Base-by-base conservation (phyloP, 2,113 vertebrate species). In the Dascyllus trimaculatus region DNA sequence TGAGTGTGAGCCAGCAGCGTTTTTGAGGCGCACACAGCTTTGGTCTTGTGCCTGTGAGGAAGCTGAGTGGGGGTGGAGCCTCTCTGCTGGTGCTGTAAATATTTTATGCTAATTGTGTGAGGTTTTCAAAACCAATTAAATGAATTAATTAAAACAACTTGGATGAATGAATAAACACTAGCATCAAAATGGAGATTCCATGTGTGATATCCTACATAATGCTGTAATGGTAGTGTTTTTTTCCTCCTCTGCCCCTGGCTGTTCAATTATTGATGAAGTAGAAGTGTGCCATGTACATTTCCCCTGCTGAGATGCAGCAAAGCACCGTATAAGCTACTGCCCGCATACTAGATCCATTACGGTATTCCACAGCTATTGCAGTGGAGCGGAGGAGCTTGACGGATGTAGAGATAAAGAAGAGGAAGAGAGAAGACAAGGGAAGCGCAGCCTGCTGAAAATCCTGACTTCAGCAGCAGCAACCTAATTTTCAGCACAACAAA, bases 381-480 rank as follows among this genome's bases (percentile, higher is more conserved):
- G 86, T 64, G 78, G 82, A 71, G 66, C 75, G 63, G 81, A 54
- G 56, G 53, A 80, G 62, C 71, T 25, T 60, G 80, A 83, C 63
- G 49, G 85, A 90, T 84, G 78, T 81, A 81, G 88, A 84, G 79
- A 79, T 61, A 76, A 67, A 81, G 78, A 83, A 24, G 86, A 85
- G 73, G 67, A 66, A 22, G 81, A 84, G 78, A 22, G 86, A 85
- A 73, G 72, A 84, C 46, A 29, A 67, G 75, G 71, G 74, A 74
- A 64, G 67, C 53, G 54, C 75, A 76, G 79, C 82, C 19, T 76
- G 80, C 89, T 89, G 85, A 81, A 85, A 65, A 88, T 61, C 52
- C 62, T 68, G 46, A 80, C 71, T 69, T 67, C 25, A 59, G 69
- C 70, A 79, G 69, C 73, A 61, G 78, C 73, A 51, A 43, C 54